phyloP scores from a whole-genome alignment of 2,888 invertebrate genomes.

The Cheilosia vulpina region DNA sequence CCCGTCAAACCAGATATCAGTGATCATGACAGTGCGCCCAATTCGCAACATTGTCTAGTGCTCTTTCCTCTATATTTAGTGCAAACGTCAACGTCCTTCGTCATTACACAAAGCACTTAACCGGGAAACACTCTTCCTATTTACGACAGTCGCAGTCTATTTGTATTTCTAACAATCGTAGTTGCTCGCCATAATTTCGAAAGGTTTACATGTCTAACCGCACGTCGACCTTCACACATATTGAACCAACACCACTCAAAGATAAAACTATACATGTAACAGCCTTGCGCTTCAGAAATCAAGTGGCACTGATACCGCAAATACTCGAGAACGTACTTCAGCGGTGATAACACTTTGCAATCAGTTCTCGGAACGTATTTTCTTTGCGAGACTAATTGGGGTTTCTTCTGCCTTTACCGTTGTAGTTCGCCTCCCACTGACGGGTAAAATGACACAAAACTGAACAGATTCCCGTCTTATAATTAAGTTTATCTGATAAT shows the following conservation, averaged over 20 bases:
- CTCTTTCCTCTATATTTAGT: too few relatives aligned
- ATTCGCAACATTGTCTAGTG: too few relatives aligned
- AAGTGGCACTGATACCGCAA: constrained; percentile 29
- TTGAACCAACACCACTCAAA: constrained; percentile 22
- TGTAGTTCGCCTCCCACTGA: constrained; percentile 4
- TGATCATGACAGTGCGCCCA: too few relatives aligned
- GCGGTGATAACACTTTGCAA: neutral
- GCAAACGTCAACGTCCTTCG: too few relatives aligned
- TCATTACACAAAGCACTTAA: too few relatives aligned
- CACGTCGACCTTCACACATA: constrained; percentile 67
- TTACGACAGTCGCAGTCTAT: neutral
- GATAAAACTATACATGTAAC: constrained; percentile 34
- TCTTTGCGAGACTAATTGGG: constrained; percentile 36
- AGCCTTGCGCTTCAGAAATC: constrained; percentile 28
- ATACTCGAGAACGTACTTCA: constrained; percentile 14
- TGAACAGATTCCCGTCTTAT: constrained; percentile 46
- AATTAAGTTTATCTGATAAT: constrained; percentile 59
- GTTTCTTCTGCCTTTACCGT: constrained; percentile 21
- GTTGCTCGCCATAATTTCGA: too few relatives aligned
- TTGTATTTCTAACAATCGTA: too few relatives aligned
- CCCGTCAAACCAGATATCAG: too few relatives aligned
- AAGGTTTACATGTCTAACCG: constrained; percentile 11
- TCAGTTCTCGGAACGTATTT: neutral
- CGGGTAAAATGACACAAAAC: neutral
- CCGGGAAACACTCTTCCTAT: too few relatives aligned